Conservation (phyloP, 2,888 invertebrate genomes). For the Arctia plantaginis region DNA sequence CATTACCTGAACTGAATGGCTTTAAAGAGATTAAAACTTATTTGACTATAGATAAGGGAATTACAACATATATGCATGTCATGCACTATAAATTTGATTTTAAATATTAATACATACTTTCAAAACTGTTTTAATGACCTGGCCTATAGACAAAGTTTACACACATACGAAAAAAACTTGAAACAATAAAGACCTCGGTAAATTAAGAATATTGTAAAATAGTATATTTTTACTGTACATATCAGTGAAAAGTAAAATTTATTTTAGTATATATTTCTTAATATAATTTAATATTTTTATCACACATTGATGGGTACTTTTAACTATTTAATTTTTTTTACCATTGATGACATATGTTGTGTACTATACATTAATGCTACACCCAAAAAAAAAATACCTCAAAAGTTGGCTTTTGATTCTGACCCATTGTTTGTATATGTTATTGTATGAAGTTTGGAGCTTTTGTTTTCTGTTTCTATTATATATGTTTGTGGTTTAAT, state of each 20-base stretch:
- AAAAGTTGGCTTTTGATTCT: background rate
- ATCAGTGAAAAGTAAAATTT: background rate
- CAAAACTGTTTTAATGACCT: background rate
- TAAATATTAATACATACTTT: background rate
- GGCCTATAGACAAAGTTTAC: background rate
- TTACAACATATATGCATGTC: background rate
- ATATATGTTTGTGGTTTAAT: background rate
- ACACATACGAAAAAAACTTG: background rate
- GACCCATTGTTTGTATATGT: background rate
- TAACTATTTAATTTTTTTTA: background rate
- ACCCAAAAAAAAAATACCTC: no score
- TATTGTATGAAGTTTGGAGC: background rate
- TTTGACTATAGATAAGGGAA: constrained; percentile 9
- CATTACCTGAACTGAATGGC: background rate
- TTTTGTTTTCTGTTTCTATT: background rate
- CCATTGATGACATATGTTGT: no score
- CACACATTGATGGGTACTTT: background rate
- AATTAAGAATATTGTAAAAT: no score
- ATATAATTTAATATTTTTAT: background rate
- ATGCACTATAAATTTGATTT: constrained; percentile 4
- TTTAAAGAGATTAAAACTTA: background rate
- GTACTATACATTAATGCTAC: no score
- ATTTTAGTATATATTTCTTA: background rate
- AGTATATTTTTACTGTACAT: background rate
- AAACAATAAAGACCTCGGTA: background rate